Percentiles rank a stretch among this genome's conserved stretches.
Conservation (phyloP, 2,888 invertebrate genomes). For the Pyrochroa serraticornis region DNA sequence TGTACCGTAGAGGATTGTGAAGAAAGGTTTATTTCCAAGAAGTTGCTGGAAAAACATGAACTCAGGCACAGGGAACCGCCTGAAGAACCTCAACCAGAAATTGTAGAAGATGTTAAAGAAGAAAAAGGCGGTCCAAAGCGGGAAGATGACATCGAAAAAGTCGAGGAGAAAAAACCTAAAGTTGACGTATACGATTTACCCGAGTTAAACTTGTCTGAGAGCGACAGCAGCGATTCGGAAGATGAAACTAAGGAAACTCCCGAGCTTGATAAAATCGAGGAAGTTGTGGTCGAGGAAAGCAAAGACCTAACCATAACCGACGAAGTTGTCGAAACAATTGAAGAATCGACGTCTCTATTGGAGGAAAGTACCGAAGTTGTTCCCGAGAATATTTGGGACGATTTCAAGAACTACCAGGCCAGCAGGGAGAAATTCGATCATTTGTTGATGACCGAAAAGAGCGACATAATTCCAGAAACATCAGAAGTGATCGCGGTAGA, state of each 20-base stretch:
- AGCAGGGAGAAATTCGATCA: conserved; percentile 65
- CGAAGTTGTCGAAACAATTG: conserved; percentile 47
- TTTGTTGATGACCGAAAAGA: conserved; percentile 36
- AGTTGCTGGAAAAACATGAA: conserved; percentile 75
- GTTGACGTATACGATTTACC: conserved; percentile 76
- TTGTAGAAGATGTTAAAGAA: conserved; percentile 28
- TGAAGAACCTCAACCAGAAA: conserved; percentile 32
- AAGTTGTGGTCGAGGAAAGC: conserved; percentile 2
- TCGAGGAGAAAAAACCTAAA: conserved; percentile 55
- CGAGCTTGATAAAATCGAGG: background rate
- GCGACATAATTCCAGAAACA: conserved; percentile 32
- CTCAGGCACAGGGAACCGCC: conserved; percentile 64
- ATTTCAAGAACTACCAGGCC: conserved; percentile 76
- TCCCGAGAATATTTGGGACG: conserved; percentile 77
- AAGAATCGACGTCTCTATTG: conserved; percentile 64
- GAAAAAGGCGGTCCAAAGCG: conserved; percentile 27
- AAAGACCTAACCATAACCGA: background rate
- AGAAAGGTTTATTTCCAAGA: conserved; percentile 82
- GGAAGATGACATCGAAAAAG: conserved; percentile 54
- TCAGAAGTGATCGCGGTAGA: conserved; percentile 32
- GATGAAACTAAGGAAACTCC: conserved; percentile 47
- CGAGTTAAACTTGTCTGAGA: conserved; percentile 82
- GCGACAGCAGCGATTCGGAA: conserved; percentile 74
- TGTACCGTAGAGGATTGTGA: conserved; percentile 75
- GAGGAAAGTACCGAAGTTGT: conserved; percentile 14